These are phyloP conservation scores for Apeltes quadracus DNA, from an alignment of 2,113 vertebrate species.

Conservation along the genomic window DNA sequence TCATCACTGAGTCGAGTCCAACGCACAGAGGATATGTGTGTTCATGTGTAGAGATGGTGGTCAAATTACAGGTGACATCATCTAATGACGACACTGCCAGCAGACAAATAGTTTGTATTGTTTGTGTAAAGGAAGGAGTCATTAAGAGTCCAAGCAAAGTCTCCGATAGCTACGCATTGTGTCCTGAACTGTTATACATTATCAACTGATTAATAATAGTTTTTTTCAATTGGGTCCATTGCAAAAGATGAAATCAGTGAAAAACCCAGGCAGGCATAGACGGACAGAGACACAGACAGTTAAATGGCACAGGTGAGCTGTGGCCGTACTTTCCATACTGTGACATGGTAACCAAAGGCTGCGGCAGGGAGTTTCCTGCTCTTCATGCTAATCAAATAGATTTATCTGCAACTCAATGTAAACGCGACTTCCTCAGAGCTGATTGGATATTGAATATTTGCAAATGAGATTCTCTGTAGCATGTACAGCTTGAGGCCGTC, in stretches of 20 bases:
- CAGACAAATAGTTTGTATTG: not conserved
- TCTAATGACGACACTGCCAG: not conserved
- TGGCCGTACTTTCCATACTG: slow-evolving; percentile 24
- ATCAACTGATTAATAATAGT: slow-evolving; percentile 1
- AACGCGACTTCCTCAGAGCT: slow-evolving; percentile 55
- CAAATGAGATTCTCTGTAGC: slow-evolving; percentile 64
- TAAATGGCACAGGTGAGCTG: slow-evolving; percentile 14
- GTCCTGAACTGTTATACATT: slow-evolving; percentile 18
- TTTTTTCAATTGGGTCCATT: slow-evolving; percentile 15
- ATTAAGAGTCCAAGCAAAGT: slow-evolving; percentile 10
- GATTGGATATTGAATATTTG: slow-evolving; percentile 70
- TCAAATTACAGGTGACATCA: slow-evolving; percentile 24
- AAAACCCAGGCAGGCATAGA: slow-evolving; percentile 16
- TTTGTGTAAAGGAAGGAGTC: not conserved
- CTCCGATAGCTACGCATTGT: not conserved
- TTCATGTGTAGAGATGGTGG: not conserved
- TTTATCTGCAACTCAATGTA: slow-evolving; percentile 74
- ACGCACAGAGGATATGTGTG: not conserved
- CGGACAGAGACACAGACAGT: not conserved
- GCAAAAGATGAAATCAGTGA: slow-evolving; percentile 42
- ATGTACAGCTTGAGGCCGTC: slow-evolving; percentile 16
- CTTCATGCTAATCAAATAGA: slow-evolving; percentile 62
- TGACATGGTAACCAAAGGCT: slow-evolving; percentile 39
- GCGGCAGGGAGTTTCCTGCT: slow-evolving; percentile 19
- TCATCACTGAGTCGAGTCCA: slow-evolving; percentile 21